Evolutionary conservation across 2,113 vertebrate species (phyloP).

Genomic region (Empidonax alnorum): DNA sequence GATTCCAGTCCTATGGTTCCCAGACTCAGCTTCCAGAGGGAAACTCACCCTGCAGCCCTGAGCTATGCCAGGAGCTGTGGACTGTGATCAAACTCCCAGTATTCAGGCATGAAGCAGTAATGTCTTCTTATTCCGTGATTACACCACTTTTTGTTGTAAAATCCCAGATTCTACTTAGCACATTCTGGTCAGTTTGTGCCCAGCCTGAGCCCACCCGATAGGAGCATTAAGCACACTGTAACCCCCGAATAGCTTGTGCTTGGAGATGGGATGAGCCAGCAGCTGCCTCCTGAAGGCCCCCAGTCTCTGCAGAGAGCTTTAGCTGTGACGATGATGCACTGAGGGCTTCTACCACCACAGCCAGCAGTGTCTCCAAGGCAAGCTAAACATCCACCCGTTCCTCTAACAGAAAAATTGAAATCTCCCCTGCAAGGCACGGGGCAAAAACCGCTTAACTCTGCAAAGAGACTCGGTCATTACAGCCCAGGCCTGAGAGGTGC

Average conservation of each 20-base stretch:
- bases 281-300: neutral
- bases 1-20: neutral
- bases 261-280: neutral
- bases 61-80: neutral
- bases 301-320: neutral
- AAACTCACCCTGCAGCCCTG: neutral
- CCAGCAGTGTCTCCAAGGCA: neutral
- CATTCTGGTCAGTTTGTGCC: neutral
- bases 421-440: neutral
- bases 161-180: neutral
- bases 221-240: neutral
- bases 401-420: neutral
- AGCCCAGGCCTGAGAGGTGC: neutral
- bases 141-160: neutral
- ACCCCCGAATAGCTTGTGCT: neutral
- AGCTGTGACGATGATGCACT: neutral
- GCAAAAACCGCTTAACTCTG: neutral
- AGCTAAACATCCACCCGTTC: neutral
- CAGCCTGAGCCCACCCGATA: neutral
- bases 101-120: neutral
- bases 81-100: neutral
- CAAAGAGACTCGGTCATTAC: neutral
- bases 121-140: neutral
- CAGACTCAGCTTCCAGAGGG: neutral
- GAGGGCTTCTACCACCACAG: neutral